These are phyloP conservation scores for Carassius gibelio DNA, from an alignment of 2,113 vertebrate species.

Conservation along the genomic window DNA sequence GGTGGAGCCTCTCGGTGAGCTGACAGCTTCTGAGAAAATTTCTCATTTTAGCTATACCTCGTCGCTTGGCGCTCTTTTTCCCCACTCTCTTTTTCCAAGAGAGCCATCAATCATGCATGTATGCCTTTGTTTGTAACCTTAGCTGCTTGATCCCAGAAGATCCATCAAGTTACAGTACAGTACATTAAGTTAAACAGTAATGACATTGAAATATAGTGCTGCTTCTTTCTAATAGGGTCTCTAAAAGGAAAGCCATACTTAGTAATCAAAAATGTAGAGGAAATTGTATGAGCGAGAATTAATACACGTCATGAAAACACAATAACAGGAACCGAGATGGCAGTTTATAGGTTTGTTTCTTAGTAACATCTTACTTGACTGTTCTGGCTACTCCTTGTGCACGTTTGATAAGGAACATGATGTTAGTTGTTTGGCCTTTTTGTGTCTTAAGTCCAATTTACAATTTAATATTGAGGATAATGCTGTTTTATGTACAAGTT, in stretches of 20 bases:
- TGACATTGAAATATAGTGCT: slow-evolving; percentile 31
- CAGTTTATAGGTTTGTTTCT: neutral
- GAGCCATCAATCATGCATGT: slow-evolving; percentile 45
- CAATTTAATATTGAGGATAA: neutral
- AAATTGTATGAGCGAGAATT: slow-evolving; percentile 1
- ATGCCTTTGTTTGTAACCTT: slow-evolving; percentile 47
- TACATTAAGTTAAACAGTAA: slow-evolving; percentile 29
- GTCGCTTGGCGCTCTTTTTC: neutral
- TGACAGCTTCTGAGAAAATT: slow-evolving; percentile 20
- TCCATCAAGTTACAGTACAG: slow-evolving; percentile 35
- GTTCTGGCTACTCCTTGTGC: too few species aligned
- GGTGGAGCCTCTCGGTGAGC: slow-evolving; percentile 20
- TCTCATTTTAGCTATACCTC: slow-evolving; percentile 28
- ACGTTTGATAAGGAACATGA: neutral
- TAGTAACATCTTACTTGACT: neutral
- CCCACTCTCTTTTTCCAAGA: slow-evolving; percentile 16
- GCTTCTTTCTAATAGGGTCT: slow-evolving; percentile 7
- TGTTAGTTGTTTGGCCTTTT: neutral
- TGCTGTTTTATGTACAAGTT: neutral
- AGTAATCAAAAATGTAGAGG: neutral
- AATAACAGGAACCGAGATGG: neutral
- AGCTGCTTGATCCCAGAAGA: slow-evolving; percentile 43
- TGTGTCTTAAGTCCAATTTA: neutral
- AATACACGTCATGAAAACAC: neutral
- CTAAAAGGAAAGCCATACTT: slow-evolving; percentile 19